These are phyloP conservation scores for Diadumene lineata DNA, from an alignment of 92 coral and sea anemone genomes.

Conservation along the genomic window DNA sequence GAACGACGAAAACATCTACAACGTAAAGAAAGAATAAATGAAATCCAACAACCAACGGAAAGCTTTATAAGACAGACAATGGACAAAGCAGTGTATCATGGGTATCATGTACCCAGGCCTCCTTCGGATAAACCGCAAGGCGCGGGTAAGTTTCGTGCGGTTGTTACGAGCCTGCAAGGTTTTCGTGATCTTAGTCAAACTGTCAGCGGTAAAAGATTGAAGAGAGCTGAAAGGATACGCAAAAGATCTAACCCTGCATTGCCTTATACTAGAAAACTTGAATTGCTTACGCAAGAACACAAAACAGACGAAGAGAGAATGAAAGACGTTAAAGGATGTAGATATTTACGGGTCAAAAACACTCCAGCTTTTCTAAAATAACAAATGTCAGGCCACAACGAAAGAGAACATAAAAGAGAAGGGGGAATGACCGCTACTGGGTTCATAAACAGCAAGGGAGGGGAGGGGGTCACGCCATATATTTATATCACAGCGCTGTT, in stretches of 20 bases:
- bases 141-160: constrained; percentile 13
- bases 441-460: too few relatives aligned
- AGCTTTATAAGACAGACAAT: constrained; percentile 37
- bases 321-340: constrained; percentile 28
- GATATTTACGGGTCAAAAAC: constrained; percentile 29
- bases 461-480: too few relatives aligned
- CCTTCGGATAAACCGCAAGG: not conserved
- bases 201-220: constrained; percentile 15
- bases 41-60: constrained; percentile 33
- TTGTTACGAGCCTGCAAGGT: constrained; percentile 26
- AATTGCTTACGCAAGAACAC: not conserved
- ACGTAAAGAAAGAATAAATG: constrained; percentile 28
- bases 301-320: constrained; percentile 28
- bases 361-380: too few relatives aligned
- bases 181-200: constrained; percentile 10
- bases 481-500: too few relatives aligned
- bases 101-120: constrained; percentile 7
- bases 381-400: too few relatives aligned
- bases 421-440: too few relatives aligned
- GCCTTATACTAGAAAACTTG: constrained; percentile 2
- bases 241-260: not conserved
- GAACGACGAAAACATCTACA: constrained; percentile 2
- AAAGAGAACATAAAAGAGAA: too few relatives aligned
- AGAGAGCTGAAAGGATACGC: constrained; percentile 24
- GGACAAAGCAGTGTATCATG: constrained; percentile 11